These are phyloP conservation scores for Branchinecta sandiegonensis DNA, from an alignment of 2,888 invertebrate species.

Conservation along the genomic window DNA sequence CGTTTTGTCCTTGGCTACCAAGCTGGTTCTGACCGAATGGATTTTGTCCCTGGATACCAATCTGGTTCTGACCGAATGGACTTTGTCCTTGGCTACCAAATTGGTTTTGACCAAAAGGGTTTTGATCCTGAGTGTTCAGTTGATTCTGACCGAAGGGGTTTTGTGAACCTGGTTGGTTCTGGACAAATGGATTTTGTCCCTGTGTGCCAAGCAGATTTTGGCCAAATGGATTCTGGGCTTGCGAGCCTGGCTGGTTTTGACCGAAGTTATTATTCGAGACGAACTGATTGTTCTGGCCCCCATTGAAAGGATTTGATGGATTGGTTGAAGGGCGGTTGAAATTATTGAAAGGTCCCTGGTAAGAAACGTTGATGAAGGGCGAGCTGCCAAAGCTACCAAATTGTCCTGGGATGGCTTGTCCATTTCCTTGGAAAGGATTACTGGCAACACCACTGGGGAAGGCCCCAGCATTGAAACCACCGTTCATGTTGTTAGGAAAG, in stretches of 20 bases:
- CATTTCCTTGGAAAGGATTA: background rate
- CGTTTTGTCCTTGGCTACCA: too few relatives aligned
- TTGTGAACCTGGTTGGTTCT: background rate
- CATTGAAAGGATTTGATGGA: background rate
- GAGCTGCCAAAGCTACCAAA: too few relatives aligned
- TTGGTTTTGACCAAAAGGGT: background rate
- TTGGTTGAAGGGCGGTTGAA: too few relatives aligned
- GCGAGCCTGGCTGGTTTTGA: background rate
- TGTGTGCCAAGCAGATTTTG: background rate
- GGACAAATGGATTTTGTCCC: background rate
- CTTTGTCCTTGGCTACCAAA: background rate
- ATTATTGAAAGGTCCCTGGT: too few relatives aligned
- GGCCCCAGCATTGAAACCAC: too few relatives aligned
- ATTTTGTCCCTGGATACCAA: background rate
- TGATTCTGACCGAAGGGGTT: slow-evolving; percentile 13
- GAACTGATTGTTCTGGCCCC: background rate
- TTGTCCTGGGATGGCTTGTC: slow-evolving; percentile 8
- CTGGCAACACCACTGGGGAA: too few relatives aligned
- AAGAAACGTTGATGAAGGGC: too few relatives aligned
- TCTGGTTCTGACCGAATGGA: too few relatives aligned
- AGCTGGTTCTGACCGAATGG: too few relatives aligned
- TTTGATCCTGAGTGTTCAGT: background rate
- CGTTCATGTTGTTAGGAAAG: too few relatives aligned
- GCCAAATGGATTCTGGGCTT: background rate
- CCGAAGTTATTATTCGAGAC: background rate